A percentile compares a stretch with the other conserved stretches of the same genome.
phyloP scores from a whole-genome alignment of 1,140 invertebrate genomes.

The Orchestia grillus region DNA sequence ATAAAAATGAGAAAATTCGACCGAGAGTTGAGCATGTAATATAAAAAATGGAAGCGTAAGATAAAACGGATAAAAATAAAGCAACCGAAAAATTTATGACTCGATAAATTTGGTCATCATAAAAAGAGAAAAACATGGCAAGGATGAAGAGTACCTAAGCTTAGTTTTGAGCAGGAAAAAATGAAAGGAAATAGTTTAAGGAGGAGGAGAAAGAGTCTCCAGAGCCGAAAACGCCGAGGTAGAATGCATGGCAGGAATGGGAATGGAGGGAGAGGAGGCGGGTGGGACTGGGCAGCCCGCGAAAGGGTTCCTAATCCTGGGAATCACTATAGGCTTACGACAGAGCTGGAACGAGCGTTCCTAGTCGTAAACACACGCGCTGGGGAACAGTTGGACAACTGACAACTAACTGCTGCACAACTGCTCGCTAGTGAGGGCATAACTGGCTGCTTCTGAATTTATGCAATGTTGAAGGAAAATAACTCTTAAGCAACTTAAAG shows the following conservation, averaged over 20 bases:
- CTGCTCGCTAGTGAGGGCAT: not conserved
- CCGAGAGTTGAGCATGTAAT: no score
- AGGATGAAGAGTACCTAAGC: not conserved
- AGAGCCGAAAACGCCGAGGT: not conserved
- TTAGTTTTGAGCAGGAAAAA: no score
- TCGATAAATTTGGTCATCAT: not conserved
- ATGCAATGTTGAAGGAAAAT: not conserved
- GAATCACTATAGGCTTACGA: constrained; percentile 7
- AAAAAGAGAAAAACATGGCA: not conserved
- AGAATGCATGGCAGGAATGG: not conserved
- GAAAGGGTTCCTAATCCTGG: not conserved
- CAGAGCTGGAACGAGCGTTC: not conserved
- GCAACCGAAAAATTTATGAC: no score
- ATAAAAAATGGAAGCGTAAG: no score
- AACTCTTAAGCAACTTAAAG: not conserved
- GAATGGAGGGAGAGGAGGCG: not conserved
- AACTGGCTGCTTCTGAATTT: not conserved
- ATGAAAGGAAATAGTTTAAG: no score
- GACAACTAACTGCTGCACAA: not conserved
- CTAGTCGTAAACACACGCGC: not conserved
- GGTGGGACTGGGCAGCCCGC: no score
- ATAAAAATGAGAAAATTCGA: no score
- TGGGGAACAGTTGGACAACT: not conserved
- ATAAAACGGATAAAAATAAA: no score
- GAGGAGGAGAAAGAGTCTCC: not conserved